These are phyloP conservation scores for Calameuta pallipes DNA, from an alignment of 2,888 invertebrate genomes.

Conservation along the genomic window DNA sequence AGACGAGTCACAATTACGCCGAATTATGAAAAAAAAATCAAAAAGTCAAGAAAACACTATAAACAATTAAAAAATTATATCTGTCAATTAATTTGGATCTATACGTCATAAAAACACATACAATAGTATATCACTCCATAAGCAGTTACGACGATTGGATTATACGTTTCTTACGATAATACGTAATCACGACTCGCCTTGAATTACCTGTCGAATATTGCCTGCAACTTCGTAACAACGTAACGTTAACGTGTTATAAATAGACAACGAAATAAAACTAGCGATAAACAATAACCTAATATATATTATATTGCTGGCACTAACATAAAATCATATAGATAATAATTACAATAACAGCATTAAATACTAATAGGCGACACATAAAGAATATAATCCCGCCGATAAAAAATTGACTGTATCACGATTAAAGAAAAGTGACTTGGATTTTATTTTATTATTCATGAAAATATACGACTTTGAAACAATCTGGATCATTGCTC, in stretches of 20 bases:
- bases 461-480: not conserved
- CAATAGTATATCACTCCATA: not conserved
- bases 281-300: not conserved
- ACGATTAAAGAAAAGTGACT: not conserved
- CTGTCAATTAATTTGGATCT: not conserved
- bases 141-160: not conserved
- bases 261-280: not conserved
- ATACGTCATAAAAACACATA: not conserved
- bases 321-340: not conserved
- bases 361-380: not conserved
- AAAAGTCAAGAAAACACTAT: not conserved
- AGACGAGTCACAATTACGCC: constrained; percentile 7
- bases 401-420: not conserved
- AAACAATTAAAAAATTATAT: not conserved
- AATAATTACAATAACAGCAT: not conserved
- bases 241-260: not conserved
- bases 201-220: not conserved
- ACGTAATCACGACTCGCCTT: not conserved
- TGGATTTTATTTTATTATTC: not conserved
- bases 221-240: not conserved
- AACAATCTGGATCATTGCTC: not conserved
- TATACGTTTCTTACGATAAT: not conserved
- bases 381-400: not conserved
- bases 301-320: no score
- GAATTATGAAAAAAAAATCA: not conserved